Evolutionary conservation across 2,113 vertebrate genomes (phyloP).

Genomic region (Ancistrus triradiatus): DNA sequence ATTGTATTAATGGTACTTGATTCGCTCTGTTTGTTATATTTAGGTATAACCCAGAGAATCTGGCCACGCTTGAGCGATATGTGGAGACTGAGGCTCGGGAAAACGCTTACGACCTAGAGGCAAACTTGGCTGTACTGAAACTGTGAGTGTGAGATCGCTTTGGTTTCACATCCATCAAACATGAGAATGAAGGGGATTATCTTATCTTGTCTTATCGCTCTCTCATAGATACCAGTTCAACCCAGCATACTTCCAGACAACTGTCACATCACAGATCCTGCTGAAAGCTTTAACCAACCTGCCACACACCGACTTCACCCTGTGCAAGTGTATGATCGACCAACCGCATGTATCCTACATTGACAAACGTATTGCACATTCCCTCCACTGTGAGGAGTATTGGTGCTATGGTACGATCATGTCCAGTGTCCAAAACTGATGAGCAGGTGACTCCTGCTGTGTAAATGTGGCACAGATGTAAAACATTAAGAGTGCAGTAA

Average conservation of each 20-base stretch:
- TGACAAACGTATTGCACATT: too few relatives aligned
- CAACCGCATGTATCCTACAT: conserved; percentile 88
- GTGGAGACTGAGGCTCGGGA: conserved; percentile 88
- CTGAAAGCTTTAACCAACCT: conserved; percentile 95
- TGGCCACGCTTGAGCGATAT: conserved; percentile 83
- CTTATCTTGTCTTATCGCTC: too few relatives aligned
- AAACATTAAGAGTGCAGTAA: too few relatives aligned
- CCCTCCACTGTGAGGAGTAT: too few relatives aligned
- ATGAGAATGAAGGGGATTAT: too few relatives aligned
- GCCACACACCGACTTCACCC: conserved; percentile 92
- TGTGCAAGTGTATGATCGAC: conserved; percentile 97
- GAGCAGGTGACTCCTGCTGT: too few relatives aligned
- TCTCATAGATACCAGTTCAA: conserved; percentile 99
- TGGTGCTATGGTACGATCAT: too few relatives aligned
- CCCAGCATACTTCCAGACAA: conserved; percentile 88
- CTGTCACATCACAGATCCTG: conserved; percentile 87
- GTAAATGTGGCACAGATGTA: too few relatives aligned
- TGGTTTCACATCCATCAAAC: too few relatives aligned
- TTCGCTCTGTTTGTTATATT: background rate
- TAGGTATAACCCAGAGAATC: conserved; percentile 90
- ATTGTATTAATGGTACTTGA: too few relatives aligned
- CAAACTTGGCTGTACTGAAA: conserved; percentile 87
- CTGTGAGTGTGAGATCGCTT: too few relatives aligned
- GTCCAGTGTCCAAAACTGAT: too few relatives aligned
- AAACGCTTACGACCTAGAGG: conserved; percentile 88